Base-by-base conservation (phyloP, 2,797 vertebrate genomes). In the Sparus aurata region DNA sequence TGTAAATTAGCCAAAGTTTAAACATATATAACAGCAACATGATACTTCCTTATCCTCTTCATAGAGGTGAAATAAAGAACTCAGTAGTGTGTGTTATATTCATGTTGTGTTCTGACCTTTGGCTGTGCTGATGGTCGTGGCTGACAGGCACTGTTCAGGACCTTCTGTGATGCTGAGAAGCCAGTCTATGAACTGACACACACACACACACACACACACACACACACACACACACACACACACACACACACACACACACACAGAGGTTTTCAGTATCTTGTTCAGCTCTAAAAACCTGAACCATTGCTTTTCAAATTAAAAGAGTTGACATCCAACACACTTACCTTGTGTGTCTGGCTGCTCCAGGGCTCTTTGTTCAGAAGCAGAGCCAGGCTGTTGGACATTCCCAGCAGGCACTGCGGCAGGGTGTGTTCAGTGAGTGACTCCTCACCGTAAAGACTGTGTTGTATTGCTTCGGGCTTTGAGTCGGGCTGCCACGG, bases 311-410 rank as follows among this genome's bases (percentile, higher is more conserved):
- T 62, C 6, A 41, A 15, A 50, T 20, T 10, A 49, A 22, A 62
- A 16, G 2, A 0, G 30, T 52, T 7, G 7, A 2, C 7, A 49
- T 38, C 12, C n/a, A 5, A 52, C 66, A 20, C 45, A n/a, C 87
- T 55, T 71, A 98, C 98, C 96, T 98, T 99, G 77, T 95, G 94
- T 20, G 91, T 93, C 64, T 98, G 96, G 27, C 94, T 91, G 86
- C 96, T 97, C 98, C 98, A 99, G 0, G 97, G 97, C 55, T 99
- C 98, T 88, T 97, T 99, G 73, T 92, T 85, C 69, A 99, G 92
- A 15, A 99, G 94, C 55, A 94, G 88, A 6, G 79, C 90, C 88
- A 98, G 91, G 78, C 97, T 97, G 63, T 82, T 93, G 47, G 97
- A 91, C 85, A 99, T 75, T n/a, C 94, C 95, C 73, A 95, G 92